These are phyloP conservation scores for Cherax destructor DNA, from an alignment of 1,140 invertebrate genomes.

Conservation along the genomic window DNA sequence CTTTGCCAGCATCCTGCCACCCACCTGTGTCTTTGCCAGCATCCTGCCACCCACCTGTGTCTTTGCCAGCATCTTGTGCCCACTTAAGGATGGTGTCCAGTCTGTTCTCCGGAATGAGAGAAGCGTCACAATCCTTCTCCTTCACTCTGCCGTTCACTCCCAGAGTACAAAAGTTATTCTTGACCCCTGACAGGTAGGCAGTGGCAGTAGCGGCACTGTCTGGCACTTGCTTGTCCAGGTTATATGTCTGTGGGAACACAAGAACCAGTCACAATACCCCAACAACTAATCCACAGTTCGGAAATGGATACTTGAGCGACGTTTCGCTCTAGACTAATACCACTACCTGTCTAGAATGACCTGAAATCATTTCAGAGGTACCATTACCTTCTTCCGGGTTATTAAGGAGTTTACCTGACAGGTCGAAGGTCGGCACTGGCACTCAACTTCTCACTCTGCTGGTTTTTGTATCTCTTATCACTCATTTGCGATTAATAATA, in stretches of 20 bases:
- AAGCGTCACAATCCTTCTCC: slow-evolving; percentile 81
- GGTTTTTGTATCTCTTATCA: no score
- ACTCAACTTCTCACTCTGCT: no score
- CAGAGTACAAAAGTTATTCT: slow-evolving; percentile 86
- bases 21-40: slow-evolving; percentile 85
- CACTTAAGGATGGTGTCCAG: slow-evolving; percentile 80
- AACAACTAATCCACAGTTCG: no score
- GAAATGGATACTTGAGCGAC: no score
- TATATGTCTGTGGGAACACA: slow-evolving; percentile 84
- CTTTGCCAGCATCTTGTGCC: slow-evolving; percentile 78
- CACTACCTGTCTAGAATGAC: no score
- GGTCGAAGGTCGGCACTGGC: no score
- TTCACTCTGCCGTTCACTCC: slow-evolving; percentile 85
- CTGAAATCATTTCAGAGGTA: no score
- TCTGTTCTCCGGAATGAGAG: slow-evolving; percentile 79
- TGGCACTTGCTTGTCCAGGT: slow-evolving; percentile 88
- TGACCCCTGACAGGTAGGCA: slow-evolving; percentile 89
- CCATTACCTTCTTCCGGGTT: no score
- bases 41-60: slow-evolving; percentile 8
- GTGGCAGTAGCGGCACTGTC: slow-evolving; percentile 93
- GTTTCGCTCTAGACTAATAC: no score
- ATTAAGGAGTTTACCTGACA: no score
- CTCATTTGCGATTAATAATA: no score
- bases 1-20: slow-evolving; percentile 18
- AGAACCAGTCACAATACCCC: no score